Evolutionary conservation across 2,888 invertebrate genomes (phyloP), one percentile per base, ranked within the genome.

Genomic region (Nycteola revayana): DNA sequence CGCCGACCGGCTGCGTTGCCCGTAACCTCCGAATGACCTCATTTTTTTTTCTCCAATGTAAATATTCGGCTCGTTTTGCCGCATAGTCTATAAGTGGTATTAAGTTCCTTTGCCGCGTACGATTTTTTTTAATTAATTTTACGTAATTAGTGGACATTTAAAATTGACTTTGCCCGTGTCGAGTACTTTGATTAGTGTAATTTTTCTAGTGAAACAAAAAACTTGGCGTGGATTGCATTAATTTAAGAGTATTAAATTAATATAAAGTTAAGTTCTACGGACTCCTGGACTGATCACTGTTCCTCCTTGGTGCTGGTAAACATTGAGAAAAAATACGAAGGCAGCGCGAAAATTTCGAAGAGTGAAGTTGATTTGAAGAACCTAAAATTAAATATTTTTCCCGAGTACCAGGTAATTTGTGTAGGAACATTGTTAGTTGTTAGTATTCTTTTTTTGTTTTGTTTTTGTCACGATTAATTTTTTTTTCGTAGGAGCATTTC

Each of bases 1-100:
- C 76, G 83, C 82, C 83, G 83, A 73, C 79, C 81, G 87, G 87
- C 86, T 78, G 87, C 81, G 75, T 84, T 73, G 86, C 84, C 87
- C 86, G 85, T 86, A 83, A 87, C 87, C 87, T 86, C 85, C 77
- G 82, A 74, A 76, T 87, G 88, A 87, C 88, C 88, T 83, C 83
- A 79, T 84, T 88, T 88, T 88, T 84, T 87, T 87, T 85, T 81
- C 81, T 76, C 75, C 79, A 85, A 87, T 87, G 87, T 88, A 88
- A 88, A 88, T 88, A 88, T 84, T 83, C 85, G 87, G 85, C 84
- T 75, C 75, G 74, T 78, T 75, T 77, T 80, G 84, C 83, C 85
- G 86, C 86, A 83, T 86, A 86, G 85, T 82, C 80, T 81, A 66
- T 86, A 87, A 87, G 87, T 82, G 88, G 87, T 87, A 75, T 79